Evolutionary conservation across 2,888 invertebrate species (phyloP), one percentile per base, ranked within the genome.

Genomic region (Acrocyrtus sp.): DNA sequence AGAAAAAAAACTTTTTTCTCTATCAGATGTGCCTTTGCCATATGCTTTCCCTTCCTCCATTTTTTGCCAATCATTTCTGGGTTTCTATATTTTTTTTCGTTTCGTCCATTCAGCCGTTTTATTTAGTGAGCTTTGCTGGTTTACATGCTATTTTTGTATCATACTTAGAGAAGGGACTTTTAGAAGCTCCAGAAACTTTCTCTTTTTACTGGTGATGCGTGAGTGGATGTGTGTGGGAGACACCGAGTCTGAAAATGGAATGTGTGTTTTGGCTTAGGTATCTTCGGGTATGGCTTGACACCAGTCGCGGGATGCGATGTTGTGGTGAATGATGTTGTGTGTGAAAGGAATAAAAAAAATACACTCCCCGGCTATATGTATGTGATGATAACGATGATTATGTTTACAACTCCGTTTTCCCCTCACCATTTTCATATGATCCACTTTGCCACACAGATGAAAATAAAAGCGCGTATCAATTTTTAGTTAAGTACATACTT

Each of bases 21-120:
- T n/a, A n/a, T n/a, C n/a, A n/a, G n/a, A n/a, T n/a, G n/a, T n/a
- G n/a, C n/a, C n/a, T n/a, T 45, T 45, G 45, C n/a, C 17, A 45
- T n/a, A 60, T 60, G 53, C 15, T 51, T 43, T 2, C 34, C n/a
- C 22, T 60, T 51, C 4, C 47, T 53, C 57, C 54, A 17, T 51
- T n/a, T 17, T 34, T 58, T 66, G 51, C 58, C 58, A 67, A 67
- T 68, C 67, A 60, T 58, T 57, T 66, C 50, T 66, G n/a, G 21
- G 10, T 6, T 39, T 12, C 21, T 27, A 39, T 45, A 48, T 19
- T 29, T 27, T 41, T 34, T 34, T 29, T 50, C 57, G 26, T 19
- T 56, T 41, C 27, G 2, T 17, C 51, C n/a, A 4, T 34, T 63
- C 24, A 5, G n/a, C n/a, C n/a, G n/a, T n/a, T n/a, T n/a, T n/a